Base-by-base conservation (phyloP, 2,113 vertebrate genomes). In the Paradisaea rubra region DNA sequence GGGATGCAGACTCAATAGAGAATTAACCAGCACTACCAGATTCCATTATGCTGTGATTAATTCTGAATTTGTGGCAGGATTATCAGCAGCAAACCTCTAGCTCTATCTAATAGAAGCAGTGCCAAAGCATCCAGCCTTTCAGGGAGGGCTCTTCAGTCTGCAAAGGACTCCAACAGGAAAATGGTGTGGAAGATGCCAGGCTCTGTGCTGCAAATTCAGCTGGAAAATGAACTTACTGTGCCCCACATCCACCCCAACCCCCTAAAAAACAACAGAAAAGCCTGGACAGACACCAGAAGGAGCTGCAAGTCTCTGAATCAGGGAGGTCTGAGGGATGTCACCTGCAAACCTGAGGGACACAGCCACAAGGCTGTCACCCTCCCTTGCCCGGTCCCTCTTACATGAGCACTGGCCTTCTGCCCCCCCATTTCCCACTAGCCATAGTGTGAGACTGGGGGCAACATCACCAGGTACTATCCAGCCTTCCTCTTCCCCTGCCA, bases 1-100 rank as follows among this genome's bases (percentile, higher is more conserved):
- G 97, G 94, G 96, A 97, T 95, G 92, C 91, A 97, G 97, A 94
- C 86, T 97, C 96, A 95, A 93, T 97, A 92, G 91, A 97, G 95
- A 97, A 97, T 97, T 96, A 97, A 96, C 97, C 97, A 97, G 94
- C 95, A 95, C 97, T 86, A 97, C 89, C 96, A 95, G 81, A 94
- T 96, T 97, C 97, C 97, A 97, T 96, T 96, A 94, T 89, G 96
- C 91, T 89, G 72, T 97, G 97, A 98, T 97, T 98, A 97, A 98
- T 97, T 96, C 88, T 88, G 85, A 96, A 91, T 93, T 88, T 94
- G 95, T 82, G 95, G 60, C 96, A 94, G 68, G 35, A 93, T 66
- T 96, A 97, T 81, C 94, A 94, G 91, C 74, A 92, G 94, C 96
- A 95, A 96, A 83, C 33, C 27, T 81, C 74, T 83, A 92, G 70